Percentiles rank a stretch among this genome's conserved stretches.
Evolutionary conservation across 2,113 vertebrate genomes (phyloP).

Genomic region (Oceanodroma tethys): DNA sequence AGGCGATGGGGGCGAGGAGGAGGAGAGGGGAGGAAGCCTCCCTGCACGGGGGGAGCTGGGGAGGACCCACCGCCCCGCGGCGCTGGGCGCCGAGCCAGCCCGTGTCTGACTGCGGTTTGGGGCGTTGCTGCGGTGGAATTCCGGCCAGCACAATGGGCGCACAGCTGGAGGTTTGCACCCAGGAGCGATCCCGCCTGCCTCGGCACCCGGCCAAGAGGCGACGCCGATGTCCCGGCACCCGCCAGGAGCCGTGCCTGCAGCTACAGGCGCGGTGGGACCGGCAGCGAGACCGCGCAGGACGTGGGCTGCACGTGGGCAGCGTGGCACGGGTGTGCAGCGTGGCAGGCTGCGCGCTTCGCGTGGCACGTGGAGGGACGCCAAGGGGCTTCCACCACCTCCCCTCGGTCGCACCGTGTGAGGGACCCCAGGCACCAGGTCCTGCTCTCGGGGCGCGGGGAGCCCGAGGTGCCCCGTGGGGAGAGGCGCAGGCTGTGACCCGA

Average conservation of each 20-base stretch:
- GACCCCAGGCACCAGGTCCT: not conserved
- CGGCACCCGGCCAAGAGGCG: not conserved
- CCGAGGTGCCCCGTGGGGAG: too few relatives aligned
- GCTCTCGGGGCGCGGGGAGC: not conserved
- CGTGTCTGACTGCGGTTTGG: rapidly evolving
- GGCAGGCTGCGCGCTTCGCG: not conserved
- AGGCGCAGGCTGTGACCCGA: not conserved
- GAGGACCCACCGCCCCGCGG: not conserved
- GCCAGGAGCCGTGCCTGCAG: not conserved
- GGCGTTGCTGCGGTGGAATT: not conserved
- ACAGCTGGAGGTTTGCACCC: not conserved
- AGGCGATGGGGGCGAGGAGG: not conserved
- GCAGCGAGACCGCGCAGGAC: rapidly evolving
- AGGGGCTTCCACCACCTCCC: not conserved
- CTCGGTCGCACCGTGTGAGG: rapidly evolving
- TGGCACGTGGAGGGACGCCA: rapidly evolving
- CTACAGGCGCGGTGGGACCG: rapidly evolving
- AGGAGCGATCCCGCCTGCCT: not conserved
- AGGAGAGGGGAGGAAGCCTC: not conserved
- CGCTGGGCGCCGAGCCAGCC: not conserved
- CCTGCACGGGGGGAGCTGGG: not conserved
- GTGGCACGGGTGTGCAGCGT: rapidly evolving
- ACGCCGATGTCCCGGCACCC: rapidly evolving
- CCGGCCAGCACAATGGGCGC: not conserved
- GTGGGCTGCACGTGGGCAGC: not conserved